Evolutionary conservation across 2,797 vertebrate species (phyloP), one percentile per base, ranked within the genome.

Genomic region (Ispidina picta): DNA sequence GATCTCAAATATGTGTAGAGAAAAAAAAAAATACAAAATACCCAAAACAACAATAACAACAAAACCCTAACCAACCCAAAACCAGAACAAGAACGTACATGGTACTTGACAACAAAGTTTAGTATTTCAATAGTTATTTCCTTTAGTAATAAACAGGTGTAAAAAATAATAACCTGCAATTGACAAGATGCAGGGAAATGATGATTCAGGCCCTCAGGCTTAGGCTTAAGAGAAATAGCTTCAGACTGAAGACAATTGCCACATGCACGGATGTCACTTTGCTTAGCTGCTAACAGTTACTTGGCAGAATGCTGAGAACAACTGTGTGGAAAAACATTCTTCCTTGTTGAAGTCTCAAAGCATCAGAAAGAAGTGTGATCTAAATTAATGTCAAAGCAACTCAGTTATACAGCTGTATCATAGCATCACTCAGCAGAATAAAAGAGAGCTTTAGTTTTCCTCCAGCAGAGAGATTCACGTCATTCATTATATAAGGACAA

Each of bases 281-380:
- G 71, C 66, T 92, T 87, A 89, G 60, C 35, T 85, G 79, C 20
- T 86, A 95, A 75, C 92, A 72, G 64, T 83, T 78, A 71, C 51
- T 92, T 95, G 75, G 68, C 83, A 94, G 88, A 93, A 91, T 29
- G 58, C 10, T 83, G 62, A 86, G 80, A 93, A 94, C 88, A 94
- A 92, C 71, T 88, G 65, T 88, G 83, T 88, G 78, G 77, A 29
- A 90, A 90, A 94, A 80, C 43, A 75, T 74, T 92, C 44, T 83
- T 79, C 86, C 74, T 74, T 2, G 2, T 56, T 64, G 69, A 13
- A 64, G 66, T 82, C 82, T 91, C 17, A 60, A 76, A 89, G 44
- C 37, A 83, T 71, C 92, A 89, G 63, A 60, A 86, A 65, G 72
- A 93, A 82, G 48, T 49, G 22, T 78, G 29, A 79, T 22, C 25